Conservation (phyloP, 2,797 vertebrate species). For the Merluccius polli region DNA sequence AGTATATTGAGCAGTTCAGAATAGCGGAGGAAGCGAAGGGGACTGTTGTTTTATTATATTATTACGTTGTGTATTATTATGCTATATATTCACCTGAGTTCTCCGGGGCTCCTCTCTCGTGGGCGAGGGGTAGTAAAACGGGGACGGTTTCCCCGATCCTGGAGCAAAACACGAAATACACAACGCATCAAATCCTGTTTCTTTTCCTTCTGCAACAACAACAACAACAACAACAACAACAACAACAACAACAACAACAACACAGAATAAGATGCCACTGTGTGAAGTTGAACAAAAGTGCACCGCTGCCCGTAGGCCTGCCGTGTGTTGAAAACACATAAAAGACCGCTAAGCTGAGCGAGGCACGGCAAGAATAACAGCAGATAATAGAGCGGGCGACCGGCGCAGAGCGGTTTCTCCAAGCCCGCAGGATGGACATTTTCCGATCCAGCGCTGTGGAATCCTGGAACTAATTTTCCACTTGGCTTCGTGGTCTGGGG, state of each 20-base stretch:
- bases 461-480: slow-evolving; percentile 58
- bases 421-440: slow-evolving; percentile 50
- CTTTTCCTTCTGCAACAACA: background rate
- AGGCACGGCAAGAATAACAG: slow-evolving; percentile 41
- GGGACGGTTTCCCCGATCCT: slow-evolving; percentile 92
- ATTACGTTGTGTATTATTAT: too few species aligned
- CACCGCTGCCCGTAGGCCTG: slow-evolving; percentile 30
- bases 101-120: slow-evolving; percentile 89
- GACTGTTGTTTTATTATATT: background rate
- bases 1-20: background rate
- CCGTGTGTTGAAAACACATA: slow-evolving; percentile 47
- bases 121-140: slow-evolving; percentile 93
- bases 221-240: too few species aligned
- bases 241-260: too few species aligned
- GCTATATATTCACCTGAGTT: slow-evolving; percentile 80
- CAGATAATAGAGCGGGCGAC: slow-evolving; percentile 41
- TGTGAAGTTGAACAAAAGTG: slow-evolving; percentile 19
- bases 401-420: slow-evolving; percentile 46
- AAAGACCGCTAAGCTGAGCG: slow-evolving; percentile 38
- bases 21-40: background rate
- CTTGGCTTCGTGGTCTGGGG: slow-evolving; percentile 33
- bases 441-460: slow-evolving; percentile 41
- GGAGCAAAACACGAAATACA: slow-evolving; percentile 24
- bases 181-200: slow-evolving; percentile 13
- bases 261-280: slow-evolving; percentile 27